Evolutionary conservation across 2,888 invertebrate species (phyloP), one percentile per base, ranked within the genome.

Genomic region (Cinara cedri): DNA sequence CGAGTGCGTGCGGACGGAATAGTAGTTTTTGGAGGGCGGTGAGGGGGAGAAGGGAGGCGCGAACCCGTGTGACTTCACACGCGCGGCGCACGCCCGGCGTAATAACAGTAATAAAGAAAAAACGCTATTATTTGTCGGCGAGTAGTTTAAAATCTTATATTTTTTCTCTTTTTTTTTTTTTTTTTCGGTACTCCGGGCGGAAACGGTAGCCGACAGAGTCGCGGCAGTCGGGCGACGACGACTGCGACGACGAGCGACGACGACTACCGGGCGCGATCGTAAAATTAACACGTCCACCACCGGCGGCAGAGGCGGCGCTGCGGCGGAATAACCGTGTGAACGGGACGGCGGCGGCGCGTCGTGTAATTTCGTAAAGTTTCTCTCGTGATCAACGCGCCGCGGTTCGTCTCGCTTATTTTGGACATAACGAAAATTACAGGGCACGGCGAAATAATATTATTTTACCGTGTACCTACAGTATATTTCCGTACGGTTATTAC

Each of bases 291-390:
- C 66, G 49, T 26, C 10, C 24, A 11, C 57, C 26, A 26, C 26
- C 60, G 60, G 60, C 60, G 60, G 26, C 34, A 34, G n/a, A 51
- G 13, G 24, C 24, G 8, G 24, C 16, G 24, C 60, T n/a, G 62
- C 62, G n/a, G n/a, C 62, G 26, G 26, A 9, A 62, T n/a, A 42
- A 63, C 63, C 63, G 63, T 63, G 63, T 63, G 62, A 62, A 62
- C 62, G 34, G 34, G n/a, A 11, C 42, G 62, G 34, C 60, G 24
- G 24, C 60, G 26, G 24, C 60, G 26, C 60, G n/a, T n/a, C 34
- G 34, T 34, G 34, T 34, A 34, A 34, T 34, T 34, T 34, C 34
- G 34, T 34, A 34, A 34, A 34, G 34, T 34, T 34, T 34, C 34
- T 34, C 34, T 34, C 34, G 34, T 34, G 34, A 34, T 34, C 3